Conservation (phyloP, 2,797 vertebrate genomes). For the Pangasius krempfi region DNA sequence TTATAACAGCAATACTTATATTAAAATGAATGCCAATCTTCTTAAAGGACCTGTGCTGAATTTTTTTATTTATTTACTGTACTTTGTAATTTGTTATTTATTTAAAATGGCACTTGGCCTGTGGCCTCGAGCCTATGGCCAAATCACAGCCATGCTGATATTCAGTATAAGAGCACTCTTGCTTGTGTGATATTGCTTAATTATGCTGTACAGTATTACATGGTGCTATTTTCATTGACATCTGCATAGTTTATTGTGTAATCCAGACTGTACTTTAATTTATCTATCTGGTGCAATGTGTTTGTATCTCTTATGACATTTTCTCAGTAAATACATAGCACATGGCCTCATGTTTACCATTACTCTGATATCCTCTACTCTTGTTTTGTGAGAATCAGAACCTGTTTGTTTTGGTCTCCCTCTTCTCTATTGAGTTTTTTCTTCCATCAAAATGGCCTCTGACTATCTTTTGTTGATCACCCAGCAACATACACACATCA, state of each 20-base stretch:
- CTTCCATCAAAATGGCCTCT: slow-evolving; percentile 70
- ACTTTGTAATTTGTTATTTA: background rate
- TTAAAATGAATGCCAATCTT: background rate
- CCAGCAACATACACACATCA: slow-evolving; percentile 78
- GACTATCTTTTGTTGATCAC: slow-evolving; percentile 75
- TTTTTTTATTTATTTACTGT: background rate
- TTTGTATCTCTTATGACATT: slow-evolving; percentile 5
- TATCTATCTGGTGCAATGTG: slow-evolving; percentile 1
- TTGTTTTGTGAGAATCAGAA: slow-evolving; percentile 60
- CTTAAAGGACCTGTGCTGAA: background rate
- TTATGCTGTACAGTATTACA: background rate
- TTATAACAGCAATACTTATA: background rate
- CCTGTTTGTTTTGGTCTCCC: slow-evolving; percentile 75
- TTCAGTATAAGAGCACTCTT: background rate
- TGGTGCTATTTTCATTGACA: background rate
- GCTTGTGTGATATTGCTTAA: slow-evolving; percentile 7
- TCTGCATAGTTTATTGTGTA: background rate
- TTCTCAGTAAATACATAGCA: slow-evolving; percentile 8
- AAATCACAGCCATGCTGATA: background rate
- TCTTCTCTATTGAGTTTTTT: slow-evolving; percentile 59
- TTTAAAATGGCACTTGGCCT: background rate
- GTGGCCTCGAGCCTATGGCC: background rate
- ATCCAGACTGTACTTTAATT: slow-evolving; percentile 8
- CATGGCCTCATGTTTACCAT: slow-evolving; percentile 31
- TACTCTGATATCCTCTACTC: slow-evolving; percentile 29